These are phyloP conservation scores for Agapornis canus DNA, from an alignment of 2,797 vertebrate genomes.

Conservation along the genomic window DNA sequence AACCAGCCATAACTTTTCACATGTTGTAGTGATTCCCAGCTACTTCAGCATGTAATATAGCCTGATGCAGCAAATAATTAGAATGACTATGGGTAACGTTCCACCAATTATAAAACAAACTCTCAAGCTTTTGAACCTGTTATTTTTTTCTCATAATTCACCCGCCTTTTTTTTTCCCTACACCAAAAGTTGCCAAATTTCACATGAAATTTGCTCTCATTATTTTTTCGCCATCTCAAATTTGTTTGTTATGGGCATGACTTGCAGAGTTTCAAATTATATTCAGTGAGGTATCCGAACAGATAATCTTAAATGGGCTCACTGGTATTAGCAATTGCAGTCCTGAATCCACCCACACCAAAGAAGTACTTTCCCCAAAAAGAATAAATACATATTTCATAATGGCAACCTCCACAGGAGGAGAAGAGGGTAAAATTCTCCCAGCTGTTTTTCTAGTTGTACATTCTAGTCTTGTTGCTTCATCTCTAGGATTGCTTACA, in stretches of 20 bases:
- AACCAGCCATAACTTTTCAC: neutral
- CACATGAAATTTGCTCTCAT: neutral
- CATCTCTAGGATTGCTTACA: neutral
- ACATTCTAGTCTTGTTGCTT: neutral
- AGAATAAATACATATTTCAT: neutral
- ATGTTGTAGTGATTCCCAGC: neutral
- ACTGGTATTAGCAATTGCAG: neutral
- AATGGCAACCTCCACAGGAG: neutral
- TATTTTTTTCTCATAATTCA: neutral
- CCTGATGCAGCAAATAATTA: slow-evolving; percentile 14
- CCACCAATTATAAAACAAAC: neutral
- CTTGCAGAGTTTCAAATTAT: neutral
- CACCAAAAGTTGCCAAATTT: neutral
- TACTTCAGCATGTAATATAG: slow-evolving; percentile 27
- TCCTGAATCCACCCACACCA: neutral
- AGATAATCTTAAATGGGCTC: neutral
- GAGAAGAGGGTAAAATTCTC: neutral
- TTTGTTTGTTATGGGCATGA: neutral
- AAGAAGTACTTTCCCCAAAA: neutral
- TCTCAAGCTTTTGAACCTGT: neutral
- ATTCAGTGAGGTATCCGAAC: neutral
- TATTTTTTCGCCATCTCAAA: neutral
- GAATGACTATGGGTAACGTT: neutral
- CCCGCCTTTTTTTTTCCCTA: accelerated
- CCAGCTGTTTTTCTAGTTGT: neutral